Evolutionary conservation across 2,113 vertebrate genomes (phyloP).

Genomic region (Paralichthys olivaceus): DNA sequence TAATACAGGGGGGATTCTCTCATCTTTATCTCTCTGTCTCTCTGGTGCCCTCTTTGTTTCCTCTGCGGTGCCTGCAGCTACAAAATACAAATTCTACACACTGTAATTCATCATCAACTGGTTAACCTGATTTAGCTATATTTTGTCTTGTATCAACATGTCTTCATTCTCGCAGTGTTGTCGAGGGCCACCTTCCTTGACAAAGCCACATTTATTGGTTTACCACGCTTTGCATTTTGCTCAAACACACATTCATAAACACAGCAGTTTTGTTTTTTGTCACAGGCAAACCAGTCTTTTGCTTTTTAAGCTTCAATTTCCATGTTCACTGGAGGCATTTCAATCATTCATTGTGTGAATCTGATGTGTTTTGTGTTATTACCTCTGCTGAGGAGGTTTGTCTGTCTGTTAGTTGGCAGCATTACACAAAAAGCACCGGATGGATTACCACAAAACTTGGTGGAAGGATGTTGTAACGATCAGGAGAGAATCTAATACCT

Average conservation of each 20-base stretch:
- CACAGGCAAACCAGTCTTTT: not conserved
- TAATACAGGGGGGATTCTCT: constrained; percentile 54
- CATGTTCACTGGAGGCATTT: not conserved
- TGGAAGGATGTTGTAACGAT: no score
- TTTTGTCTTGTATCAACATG: constrained; percentile 8
- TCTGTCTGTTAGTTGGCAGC: no score
- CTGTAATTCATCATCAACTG: constrained; percentile 12
- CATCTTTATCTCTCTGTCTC: constrained; percentile 37
- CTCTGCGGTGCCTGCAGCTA: constrained; percentile 27
- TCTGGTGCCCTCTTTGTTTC: constrained; percentile 45
- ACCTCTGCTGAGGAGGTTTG: not conserved
- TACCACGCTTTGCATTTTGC: not conserved
- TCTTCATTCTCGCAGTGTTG: constrained; percentile 18
- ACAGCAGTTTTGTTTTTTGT: not conserved
- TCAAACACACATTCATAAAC: constrained; percentile 5
- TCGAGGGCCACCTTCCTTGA: constrained; percentile 36
- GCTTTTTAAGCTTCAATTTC: constrained; percentile 5
- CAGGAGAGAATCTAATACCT: no score
- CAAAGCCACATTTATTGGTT: constrained; percentile 12
- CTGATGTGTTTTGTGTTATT: not conserved
- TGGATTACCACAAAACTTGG: no score
- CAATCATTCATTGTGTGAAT: not conserved
- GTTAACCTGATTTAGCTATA: constrained; percentile 5
- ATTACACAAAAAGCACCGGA: no score
- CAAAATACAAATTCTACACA: constrained; percentile 8